phyloP scores from a whole-genome alignment of 2,888 invertebrate genomes.

The Pristionchus arcanus region DNA sequence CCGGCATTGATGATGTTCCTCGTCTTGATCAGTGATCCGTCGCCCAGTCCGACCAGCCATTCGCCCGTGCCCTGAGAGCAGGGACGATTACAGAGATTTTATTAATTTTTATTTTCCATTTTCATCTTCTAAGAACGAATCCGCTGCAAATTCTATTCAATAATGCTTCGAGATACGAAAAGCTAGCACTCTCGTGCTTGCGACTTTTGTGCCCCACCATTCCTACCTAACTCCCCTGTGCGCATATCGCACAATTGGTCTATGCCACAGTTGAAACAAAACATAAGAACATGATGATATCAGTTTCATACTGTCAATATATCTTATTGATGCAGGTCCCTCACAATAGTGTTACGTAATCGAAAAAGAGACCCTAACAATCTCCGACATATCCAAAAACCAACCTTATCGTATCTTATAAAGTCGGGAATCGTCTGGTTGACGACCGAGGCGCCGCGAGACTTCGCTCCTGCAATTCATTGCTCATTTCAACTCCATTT shows the following conservation, averaged over 20 bases:
- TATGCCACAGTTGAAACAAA: no score
- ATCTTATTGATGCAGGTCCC: no score
- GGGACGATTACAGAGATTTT: not conserved
- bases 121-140: no score
- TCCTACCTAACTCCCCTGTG: conserved; percentile 63
- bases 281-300: no score
- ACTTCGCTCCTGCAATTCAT: conserved; percentile 78
- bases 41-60: conserved; percentile 63
- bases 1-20: conserved; percentile 80
- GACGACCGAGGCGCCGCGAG: conserved; percentile 79
- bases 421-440: conserved; percentile 70
- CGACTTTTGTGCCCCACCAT: not conserved
- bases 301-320: no score
- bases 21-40: conserved; percentile 74
- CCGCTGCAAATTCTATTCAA: no score
- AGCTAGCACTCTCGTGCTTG: no score
- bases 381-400: conserved; percentile 57
- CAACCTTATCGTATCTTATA: conserved; percentile 69
- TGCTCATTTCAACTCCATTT: conserved; percentile 71
- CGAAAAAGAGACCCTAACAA: no score
- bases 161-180: no score
- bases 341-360: no score
- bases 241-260: conserved; percentile 10
- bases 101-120: conserved; percentile 14
- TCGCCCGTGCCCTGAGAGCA: conserved; percentile 57